Percentiles rank a stretch among this genome's conserved stretches.
phyloP scores from a whole-genome alignment of 2,888 invertebrate genomes.

The Sinhomidia bicolor region DNA sequence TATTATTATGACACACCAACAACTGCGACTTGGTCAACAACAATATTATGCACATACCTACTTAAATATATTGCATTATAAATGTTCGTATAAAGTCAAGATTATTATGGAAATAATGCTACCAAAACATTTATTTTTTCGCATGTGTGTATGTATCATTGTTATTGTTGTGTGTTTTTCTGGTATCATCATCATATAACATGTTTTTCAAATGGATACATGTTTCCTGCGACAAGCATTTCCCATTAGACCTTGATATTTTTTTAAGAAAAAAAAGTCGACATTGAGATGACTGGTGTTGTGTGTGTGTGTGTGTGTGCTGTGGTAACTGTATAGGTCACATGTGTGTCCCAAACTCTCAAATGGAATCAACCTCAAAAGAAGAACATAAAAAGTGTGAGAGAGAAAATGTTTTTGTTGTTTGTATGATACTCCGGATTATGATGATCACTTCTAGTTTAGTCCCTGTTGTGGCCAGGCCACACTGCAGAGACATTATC shows the following conservation, averaged over 20 bases:
- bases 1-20: background rate
- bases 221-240: conserved; percentile 64
- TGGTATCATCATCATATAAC: conserved; percentile 12
- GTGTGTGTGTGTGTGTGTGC: too few relatives aligned
- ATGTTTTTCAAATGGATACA: conserved; percentile 33
- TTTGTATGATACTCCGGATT: background rate
- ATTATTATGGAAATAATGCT: too few relatives aligned
- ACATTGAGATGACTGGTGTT: background rate
- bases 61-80: too few relatives aligned
- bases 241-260: conserved; percentile 72
- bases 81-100: too few relatives aligned
- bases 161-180: conserved; percentile 5
- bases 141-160: background rate
- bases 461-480: background rate
- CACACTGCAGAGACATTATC: background rate
- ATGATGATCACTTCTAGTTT: conserved; percentile 13
- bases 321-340: conserved; percentile 21
- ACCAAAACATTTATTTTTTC: background rate
- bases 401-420: background rate
- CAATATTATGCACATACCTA: too few relatives aligned
- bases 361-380: conserved; percentile 46
- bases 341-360: conserved; percentile 51
- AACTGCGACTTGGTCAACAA: background rate
- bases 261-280: conserved; percentile 10
- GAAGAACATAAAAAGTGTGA: background rate